These are phyloP conservation scores for Rousettus leschenaultii DNA, from an alignment of 2,113 vertebrate species.

Conservation along the genomic window DNA sequence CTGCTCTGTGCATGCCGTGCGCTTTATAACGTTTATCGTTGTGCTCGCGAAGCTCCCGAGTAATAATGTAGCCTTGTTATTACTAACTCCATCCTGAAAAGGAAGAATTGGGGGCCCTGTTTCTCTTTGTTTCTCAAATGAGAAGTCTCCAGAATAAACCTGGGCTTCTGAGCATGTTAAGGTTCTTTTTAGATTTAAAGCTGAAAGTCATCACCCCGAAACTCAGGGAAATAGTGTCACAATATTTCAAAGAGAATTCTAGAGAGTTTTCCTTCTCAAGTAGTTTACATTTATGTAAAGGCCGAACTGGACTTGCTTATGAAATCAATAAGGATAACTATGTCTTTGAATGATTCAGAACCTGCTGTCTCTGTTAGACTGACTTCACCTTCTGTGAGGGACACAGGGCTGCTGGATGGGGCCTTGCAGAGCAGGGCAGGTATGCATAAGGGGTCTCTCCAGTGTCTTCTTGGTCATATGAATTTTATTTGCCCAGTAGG, in stretches of 20 bases:
- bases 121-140: background rate
- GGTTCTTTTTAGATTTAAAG: background rate
- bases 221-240: background rate
- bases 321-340: background rate
- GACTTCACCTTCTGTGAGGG: background rate
- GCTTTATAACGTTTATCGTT: background rate
- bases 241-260: constrained; percentile 1
- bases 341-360: constrained; percentile 12
- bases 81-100: background rate
- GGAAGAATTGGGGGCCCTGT: background rate
- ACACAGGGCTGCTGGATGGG: background rate
- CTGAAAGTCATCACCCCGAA: background rate
- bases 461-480: constrained; percentile 47
- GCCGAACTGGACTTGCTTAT: constrained; percentile 9
- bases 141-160: background rate
- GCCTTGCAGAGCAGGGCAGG: background rate
- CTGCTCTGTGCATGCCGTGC: background rate
- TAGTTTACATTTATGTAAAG: background rate
- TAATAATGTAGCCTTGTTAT: accelerated
- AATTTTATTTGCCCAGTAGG: constrained; percentile 37
- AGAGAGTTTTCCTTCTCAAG: constrained; percentile 1
- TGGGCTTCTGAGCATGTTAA: background rate
- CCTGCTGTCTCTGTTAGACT: background rate
- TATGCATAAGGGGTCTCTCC: background rate
- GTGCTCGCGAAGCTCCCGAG: background rate